These are phyloP conservation scores for Ciconia boyciana DNA, from an alignment of 2,113 vertebrate species.

Conservation along the genomic window DNA sequence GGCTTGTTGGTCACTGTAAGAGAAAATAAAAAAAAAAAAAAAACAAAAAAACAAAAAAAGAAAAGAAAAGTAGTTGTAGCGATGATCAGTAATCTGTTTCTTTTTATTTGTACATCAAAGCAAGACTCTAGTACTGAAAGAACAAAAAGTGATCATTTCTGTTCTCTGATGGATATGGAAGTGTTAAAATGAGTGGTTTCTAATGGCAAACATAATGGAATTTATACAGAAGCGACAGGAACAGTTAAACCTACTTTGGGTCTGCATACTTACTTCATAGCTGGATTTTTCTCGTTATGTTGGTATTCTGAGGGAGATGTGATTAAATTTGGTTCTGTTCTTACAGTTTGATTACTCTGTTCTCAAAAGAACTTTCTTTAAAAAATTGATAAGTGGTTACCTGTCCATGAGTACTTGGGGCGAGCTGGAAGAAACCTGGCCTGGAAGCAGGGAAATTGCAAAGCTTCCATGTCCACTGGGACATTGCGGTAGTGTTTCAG, in stretches of 20 bases:
- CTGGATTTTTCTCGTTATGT: not conserved
- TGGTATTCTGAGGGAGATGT: not conserved
- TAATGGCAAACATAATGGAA: not conserved
- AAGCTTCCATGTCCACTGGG: not conserved
- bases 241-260: not conserved
- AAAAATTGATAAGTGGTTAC: not conserved
- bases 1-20: not conserved
- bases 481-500: not conserved
- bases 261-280: accelerated
- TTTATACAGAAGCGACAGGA: not conserved
- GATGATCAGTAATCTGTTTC: not conserved
- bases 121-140: not conserved
- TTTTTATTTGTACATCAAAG: not conserved
- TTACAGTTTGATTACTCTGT: not conserved
- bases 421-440: not conserved
- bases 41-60: not conserved
- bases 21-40: not conserved
- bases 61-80: not conserved
- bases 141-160: not conserved
- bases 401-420: accelerated
- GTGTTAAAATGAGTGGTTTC: not conserved
- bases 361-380: not conserved
- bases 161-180: not conserved
- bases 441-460: not conserved
- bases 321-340: not conserved